phyloP scores from a whole-genome alignment of 2,888 invertebrate species.

The Cenopis cana region DNA sequence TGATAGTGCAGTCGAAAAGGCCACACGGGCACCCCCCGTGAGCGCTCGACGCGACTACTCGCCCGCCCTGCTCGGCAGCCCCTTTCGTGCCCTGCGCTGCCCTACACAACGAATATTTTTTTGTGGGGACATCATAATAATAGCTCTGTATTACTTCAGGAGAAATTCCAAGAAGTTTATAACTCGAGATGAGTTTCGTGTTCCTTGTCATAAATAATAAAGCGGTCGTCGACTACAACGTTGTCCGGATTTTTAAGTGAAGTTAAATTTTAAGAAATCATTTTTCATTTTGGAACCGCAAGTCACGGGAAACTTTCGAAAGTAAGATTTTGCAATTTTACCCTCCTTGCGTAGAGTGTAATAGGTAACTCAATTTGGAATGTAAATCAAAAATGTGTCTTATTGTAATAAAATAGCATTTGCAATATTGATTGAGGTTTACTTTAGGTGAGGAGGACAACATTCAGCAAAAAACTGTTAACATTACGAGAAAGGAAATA shows the following conservation, averaged over 20 bases:
- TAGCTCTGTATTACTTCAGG: conserved; percentile 85
- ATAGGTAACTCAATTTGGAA: too few species aligned
- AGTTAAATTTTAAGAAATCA: conserved; percentile 79
- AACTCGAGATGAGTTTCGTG: conserved; percentile 86
- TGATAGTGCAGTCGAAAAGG: neutral
- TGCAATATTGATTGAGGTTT: too few species aligned
- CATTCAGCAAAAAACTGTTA: conserved; percentile 1
- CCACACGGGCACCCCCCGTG: conserved; percentile 15
- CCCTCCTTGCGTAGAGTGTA: too few species aligned
- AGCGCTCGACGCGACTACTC: conserved; percentile 54
- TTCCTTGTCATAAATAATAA: conserved; percentile 86
- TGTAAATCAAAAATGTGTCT: too few species aligned
- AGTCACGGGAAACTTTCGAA: conserved; percentile 70
- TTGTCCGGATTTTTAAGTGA: conserved; percentile 82
- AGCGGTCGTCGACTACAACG: conserved; percentile 84
- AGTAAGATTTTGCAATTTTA: conserved; percentile 61
- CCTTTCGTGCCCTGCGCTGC: conserved; percentile 63
- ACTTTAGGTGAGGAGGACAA: too few species aligned
- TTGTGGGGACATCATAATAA: conserved; percentile 85
- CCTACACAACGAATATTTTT: conserved; percentile 77
- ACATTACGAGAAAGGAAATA: neutral
- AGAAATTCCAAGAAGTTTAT: conserved; percentile 86
- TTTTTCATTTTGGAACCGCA: conserved; percentile 74
- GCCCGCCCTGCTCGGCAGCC: conserved; percentile 51
- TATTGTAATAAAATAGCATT: too few species aligned